Evolutionary conservation across 2,888 invertebrate genomes (phyloP), one percentile per base, ranked within the genome.

Genomic region (Stomorhina lunata): DNA sequence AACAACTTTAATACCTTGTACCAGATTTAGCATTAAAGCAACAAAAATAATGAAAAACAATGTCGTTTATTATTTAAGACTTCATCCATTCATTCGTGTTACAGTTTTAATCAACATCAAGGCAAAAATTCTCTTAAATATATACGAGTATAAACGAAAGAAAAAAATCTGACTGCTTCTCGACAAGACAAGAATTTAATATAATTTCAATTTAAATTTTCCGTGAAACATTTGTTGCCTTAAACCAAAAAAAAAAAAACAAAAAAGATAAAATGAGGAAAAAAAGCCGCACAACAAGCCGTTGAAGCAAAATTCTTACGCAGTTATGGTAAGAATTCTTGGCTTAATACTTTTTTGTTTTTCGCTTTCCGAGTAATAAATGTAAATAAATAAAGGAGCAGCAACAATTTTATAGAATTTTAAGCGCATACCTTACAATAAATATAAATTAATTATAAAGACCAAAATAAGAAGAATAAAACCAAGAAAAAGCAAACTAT

Each of bases 381-480:
- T 9, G 27, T 15, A 71, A 25, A 29, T 6, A 29, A 48, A 22
- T 59, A 2, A 48, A 45, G 25, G 27, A 61, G 12, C 17, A 48
- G 10, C 37, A 9, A 53, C 6, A 15, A 63, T 68, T 72, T 65
- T 55, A 61, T 40, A 27, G 34, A 69, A 59, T 53, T 69, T 75
- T 68, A 76, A 75, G 43, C 45, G 69, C 37, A 76, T 65, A 37
- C 34, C 63, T 57, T 15, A 22, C 66, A 63, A 77, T 78, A 81
- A 78, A 73, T 81, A 73, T 68, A 72, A 68, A 81, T 81, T 78
- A 76, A 78, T 81, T 84, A 71, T 25, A 45, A 5, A 50, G 17
- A 34, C 25, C 25, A 5, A 20, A 20, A 45, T 15, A 37, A 7
- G 25, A 63, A 50, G 50, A 15, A n/a, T n/a, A n/a, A n/a, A n/a